Evolutionary conservation across 2,888 invertebrate species (phyloP), one percentile per base, ranked within the genome.

Genomic region (Ormyrus rosae): DNA sequence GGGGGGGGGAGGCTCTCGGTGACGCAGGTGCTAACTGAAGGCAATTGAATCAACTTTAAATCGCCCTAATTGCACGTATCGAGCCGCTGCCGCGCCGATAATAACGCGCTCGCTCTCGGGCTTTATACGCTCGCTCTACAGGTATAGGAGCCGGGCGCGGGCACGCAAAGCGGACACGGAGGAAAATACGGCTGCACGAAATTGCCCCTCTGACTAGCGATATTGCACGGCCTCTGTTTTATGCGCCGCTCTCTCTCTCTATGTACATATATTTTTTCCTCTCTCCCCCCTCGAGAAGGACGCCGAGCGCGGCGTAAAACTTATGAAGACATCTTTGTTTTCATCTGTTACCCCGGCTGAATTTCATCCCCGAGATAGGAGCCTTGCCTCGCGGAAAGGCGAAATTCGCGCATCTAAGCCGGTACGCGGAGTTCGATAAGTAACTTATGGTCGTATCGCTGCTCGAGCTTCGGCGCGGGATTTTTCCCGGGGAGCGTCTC

Each of bases 21-120:
- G 61, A 5, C 74, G 50, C 74, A 68, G 75, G 75, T 68, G 68
- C 53, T 53, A 68, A 68, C 68, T 11, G 46, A 68, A 60, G 56
- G 61, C 75, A 76, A 76, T 76, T 61, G 61, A 68, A 76, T 68
- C 45, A 76, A 61, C 56, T 70, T 64, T 77, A 77, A 70, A 77
- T 56, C 50, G 69, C 9, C 70, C 56, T 64, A 77, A 77, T 77
- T 77, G 63, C 10, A 70, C 70, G 56, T 70, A 70, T 77, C 76
- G 55, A 34, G 19, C 34, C 11, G 34, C 34, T 11, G 50, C 50
- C 19, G 46, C 55, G 13, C 13, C 69, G 61, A 53, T 63, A 75
- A 67, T 76, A 53, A 69, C 63, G 51, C 67, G 51, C 67, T 63
- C 34, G 34, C 34, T 34, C 34, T 34, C 34, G 11, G 67, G 74